A percentile compares a stretch with the other conserved stretches of the same genome.
Evolutionary conservation across 2,888 invertebrate genomes (phyloP).

Genomic region (Eucera pruinosa): DNA sequence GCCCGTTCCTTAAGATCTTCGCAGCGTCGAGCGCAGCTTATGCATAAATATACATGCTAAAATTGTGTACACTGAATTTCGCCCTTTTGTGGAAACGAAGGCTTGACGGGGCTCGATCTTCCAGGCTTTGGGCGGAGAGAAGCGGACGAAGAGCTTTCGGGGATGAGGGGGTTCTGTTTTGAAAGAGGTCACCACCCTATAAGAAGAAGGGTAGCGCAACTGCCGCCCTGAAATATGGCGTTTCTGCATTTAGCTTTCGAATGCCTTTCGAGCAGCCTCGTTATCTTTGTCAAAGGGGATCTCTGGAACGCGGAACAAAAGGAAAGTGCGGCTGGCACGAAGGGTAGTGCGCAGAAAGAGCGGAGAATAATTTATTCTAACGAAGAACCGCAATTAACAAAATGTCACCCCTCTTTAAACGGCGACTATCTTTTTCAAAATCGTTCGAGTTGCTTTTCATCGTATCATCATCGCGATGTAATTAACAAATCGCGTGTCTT

Average conservation of each 20-base stretch:
- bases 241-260: slow-evolving; percentile 62
- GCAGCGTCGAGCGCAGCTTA: slow-evolving; percentile 42
- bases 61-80: slow-evolving; percentile 69
- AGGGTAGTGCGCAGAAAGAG: slow-evolving; percentile 37
- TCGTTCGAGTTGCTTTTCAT: slow-evolving; percentile 27
- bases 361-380: slow-evolving; percentile 61
- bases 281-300: slow-evolving; percentile 65
- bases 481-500: background rate
- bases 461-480: too few species aligned
- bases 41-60: slow-evolving; percentile 74
- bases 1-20: slow-evolving; percentile 40
- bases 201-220: slow-evolving; percentile 37
- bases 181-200: slow-evolving; percentile 56
- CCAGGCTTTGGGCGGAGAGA: slow-evolving; percentile 9
- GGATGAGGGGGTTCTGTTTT: slow-evolving; percentile 23
- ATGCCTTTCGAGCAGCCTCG: slow-evolving; percentile 64
- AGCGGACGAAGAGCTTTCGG: background rate
- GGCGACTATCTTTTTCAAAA: slow-evolving; percentile 46
- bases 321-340: slow-evolving; percentile 42
- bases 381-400: slow-evolving; percentile 61
- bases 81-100: slow-evolving; percentile 62
- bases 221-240: slow-evolving; percentile 56
- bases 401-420: slow-evolving; percentile 44
- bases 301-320: slow-evolving; percentile 53
- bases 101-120: slow-evolving; percentile 38